phyloP scores from a whole-genome alignment of 2,113 vertebrate genomes.

The Antechinus flavipes region DNA sequence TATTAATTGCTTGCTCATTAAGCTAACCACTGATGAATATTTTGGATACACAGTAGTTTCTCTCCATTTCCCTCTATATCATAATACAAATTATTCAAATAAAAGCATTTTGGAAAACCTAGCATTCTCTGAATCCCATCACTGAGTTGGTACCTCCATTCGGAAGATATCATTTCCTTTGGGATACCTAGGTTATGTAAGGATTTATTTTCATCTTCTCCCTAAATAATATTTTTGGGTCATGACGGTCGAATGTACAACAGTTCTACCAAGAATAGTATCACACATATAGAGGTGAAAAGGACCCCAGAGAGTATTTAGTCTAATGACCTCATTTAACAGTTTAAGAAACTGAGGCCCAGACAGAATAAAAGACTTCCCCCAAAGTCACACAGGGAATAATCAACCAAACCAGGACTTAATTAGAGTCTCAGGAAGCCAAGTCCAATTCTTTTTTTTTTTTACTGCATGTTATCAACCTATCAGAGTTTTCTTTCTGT shows the following conservation, averaged over 20 bases:
- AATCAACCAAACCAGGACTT: neutral
- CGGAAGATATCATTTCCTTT: slow-evolving; percentile 4
- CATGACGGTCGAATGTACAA: neutral
- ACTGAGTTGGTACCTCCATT: neutral
- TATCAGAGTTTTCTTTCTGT: neutral
- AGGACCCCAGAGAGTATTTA: neutral
- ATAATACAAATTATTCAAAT: neutral
- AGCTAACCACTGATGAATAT: neutral
- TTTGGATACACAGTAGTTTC: neutral
- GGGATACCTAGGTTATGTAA: neutral
- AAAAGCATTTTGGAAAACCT: slow-evolving; percentile 11
- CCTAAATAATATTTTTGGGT: slow-evolving; percentile 36
- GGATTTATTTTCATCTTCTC: slow-evolving; percentile 37
- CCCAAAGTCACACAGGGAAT: neutral
- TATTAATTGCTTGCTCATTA: neutral
- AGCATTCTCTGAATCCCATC: neutral
- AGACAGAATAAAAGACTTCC: neutral
- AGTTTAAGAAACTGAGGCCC: neutral
- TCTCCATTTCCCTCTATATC: neutral
- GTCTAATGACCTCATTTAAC: neutral
- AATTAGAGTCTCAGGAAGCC: neutral
- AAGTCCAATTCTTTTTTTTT: neutral
- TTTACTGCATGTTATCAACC: neutral
- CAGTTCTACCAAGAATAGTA: neutral
- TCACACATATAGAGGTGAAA: neutral